These are phyloP conservation scores for Pholis gunnellus DNA, from an alignment of 2,113 vertebrate species.

Conservation along the genomic window DNA sequence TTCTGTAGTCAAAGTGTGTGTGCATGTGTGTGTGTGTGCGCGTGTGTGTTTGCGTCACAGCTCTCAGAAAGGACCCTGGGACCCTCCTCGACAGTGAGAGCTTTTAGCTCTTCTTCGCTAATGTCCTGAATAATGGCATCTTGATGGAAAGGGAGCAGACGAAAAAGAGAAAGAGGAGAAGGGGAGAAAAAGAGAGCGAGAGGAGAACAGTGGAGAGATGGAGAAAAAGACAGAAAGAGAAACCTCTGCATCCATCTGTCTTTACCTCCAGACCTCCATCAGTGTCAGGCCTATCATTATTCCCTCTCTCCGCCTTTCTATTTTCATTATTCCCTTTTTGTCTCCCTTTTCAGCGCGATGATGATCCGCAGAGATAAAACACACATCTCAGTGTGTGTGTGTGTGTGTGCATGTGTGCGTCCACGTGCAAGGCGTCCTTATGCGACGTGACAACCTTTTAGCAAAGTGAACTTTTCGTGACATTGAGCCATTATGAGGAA, in stretches of 20 bases:
- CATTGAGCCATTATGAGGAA: constrained; percentile 22
- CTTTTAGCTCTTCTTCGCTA: constrained; percentile 87
- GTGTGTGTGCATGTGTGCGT: background rate
- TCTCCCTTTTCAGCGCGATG: constrained; percentile 51
- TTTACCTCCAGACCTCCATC: constrained; percentile 70
- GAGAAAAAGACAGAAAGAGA: constrained; percentile 49
- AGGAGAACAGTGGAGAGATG: constrained; percentile 6
- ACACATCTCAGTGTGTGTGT: constrained; percentile 12
- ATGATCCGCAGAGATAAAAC: constrained; percentile 50
- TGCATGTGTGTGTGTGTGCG: background rate
- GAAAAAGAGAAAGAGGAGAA: constrained; percentile 42
- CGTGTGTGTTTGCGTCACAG: constrained; percentile 55
- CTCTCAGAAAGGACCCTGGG: constrained; percentile 83
- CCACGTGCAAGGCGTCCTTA: constrained; percentile 30
- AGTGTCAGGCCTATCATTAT: constrained; percentile 67
- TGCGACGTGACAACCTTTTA: constrained; percentile 37
- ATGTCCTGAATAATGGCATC: constrained; percentile 88
- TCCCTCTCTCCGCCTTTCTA: constrained; percentile 64
- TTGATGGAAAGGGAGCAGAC: constrained; percentile 78
- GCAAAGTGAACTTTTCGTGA: constrained; percentile 48
- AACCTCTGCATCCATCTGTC: constrained; percentile 64
- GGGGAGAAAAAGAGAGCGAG: constrained; percentile 21
- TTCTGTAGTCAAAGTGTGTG: constrained; percentile 53
- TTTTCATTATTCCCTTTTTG: constrained; percentile 75
- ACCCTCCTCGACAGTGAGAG: constrained; percentile 85